Evolutionary conservation across 2,888 invertebrate genomes (phyloP).

Genomic region (Lypha dubia): DNA sequence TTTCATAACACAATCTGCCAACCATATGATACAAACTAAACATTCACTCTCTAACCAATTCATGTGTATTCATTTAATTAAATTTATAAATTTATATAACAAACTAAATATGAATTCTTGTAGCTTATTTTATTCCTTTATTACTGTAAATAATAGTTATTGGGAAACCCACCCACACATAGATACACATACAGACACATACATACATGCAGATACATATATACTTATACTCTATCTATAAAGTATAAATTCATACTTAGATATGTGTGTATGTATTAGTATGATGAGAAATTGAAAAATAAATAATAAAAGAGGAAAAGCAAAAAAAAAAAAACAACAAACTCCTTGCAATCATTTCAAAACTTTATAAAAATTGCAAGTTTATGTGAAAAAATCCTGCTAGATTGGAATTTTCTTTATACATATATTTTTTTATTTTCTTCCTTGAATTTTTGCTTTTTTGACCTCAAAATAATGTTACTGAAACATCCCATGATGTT

Average conservation of each 20-base stretch:
- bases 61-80: constrained; percentile 66
- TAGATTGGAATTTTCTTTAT: constrained; percentile 44
- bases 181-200: constrained; percentile 6
- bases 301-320: constrained; percentile 49
- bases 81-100: constrained; percentile 70
- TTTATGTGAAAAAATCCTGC: constrained; percentile 66
- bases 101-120: constrained; percentile 67
- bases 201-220: background rate
- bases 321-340: background rate
- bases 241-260: background rate
- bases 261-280: constrained; percentile 7
- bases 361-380: constrained; percentile 68
- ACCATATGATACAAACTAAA: background rate
- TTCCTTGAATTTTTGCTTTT: constrained; percentile 24
- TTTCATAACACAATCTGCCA: constrained; percentile 33
- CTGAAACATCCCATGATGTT: constrained; percentile 34
- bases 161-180: constrained; percentile 26
- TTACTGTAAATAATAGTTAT: constrained; percentile 60
- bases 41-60: constrained; percentile 18
- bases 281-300: constrained; percentile 43
- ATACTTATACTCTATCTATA: constrained; percentile 6
- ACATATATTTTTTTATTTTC: background rate
- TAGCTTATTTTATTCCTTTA: constrained; percentile 55
- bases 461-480: constrained; percentile 55
- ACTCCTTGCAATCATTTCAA: constrained; percentile 19